Conservation (phyloP, 2,113 vertebrate genomes). For the Seriola dumerili region DNA sequence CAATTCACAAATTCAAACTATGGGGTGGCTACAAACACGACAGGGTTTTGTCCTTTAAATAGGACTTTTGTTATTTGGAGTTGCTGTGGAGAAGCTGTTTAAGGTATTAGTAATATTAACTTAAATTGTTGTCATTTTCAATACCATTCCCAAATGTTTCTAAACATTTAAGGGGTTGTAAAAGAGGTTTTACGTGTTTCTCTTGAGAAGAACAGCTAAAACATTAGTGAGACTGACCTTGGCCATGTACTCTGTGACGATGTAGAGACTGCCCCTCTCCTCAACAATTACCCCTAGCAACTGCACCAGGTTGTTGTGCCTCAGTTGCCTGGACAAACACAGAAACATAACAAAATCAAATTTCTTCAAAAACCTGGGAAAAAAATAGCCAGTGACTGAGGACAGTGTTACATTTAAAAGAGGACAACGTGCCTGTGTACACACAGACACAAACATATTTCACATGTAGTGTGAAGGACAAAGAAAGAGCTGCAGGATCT, state of each 20-base stretch:
- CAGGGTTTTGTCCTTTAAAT: background rate
- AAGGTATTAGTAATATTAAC: background rate
- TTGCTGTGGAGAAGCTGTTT: background rate
- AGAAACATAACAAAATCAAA: background rate
- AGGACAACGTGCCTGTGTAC: background rate
- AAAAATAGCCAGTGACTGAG: background rate
- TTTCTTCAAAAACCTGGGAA: background rate
- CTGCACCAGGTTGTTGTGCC: slow-evolving; percentile 97
- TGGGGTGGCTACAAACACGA: background rate
- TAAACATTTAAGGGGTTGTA: background rate
- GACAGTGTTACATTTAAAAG: background rate
- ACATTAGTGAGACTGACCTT: slow-evolving; percentile 86
- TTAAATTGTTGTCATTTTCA: background rate
- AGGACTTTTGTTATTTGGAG: too few relatives aligned
- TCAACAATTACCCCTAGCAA: slow-evolving; percentile 96
- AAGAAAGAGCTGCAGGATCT: slow-evolving; percentile 53
- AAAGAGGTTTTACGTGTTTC: background rate
- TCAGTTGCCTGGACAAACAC: slow-evolving; percentile 87
- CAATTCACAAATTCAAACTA: background rate
- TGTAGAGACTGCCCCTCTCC: slow-evolving; percentile 94
- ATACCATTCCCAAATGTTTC: background rate
- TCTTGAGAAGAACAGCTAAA: background rate
- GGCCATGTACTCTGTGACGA: slow-evolving; percentile 98
- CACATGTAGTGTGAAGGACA: background rate
- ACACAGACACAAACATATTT: background rate